phyloP scores from a whole-genome alignment of 30 jellyfish, hydroid and myxozoan genomes.

The Pseudorhiza aurosa region DNA sequence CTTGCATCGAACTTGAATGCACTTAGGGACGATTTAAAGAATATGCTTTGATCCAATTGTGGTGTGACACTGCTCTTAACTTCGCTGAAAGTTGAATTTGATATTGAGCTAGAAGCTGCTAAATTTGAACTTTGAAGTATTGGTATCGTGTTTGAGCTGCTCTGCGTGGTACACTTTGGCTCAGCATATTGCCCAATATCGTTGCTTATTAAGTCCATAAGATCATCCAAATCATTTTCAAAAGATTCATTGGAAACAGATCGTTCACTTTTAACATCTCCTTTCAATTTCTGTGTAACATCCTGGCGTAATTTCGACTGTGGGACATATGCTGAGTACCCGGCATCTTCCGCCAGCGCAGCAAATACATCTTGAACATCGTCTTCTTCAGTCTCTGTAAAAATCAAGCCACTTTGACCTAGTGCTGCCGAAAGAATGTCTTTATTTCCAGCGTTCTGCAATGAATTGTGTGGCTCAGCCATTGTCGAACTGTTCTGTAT shows the following conservation, averaged over 20 bases:
- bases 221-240: slow-evolving; percentile 55
- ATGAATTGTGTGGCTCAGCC: slow-evolving; percentile 63
- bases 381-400: slow-evolving; percentile 69
- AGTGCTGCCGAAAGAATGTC: slow-evolving; percentile 98
- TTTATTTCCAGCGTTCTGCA: slow-evolving; percentile 35
- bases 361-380: slow-evolving; percentile 70
- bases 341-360: slow-evolving; percentile 54
- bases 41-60: background rate
- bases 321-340: slow-evolving; percentile 35
- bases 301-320: background rate
- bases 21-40: background rate
- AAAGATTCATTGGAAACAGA: slow-evolving; percentile 2
- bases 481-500: slow-evolving; percentile 63
- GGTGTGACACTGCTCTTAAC: background rate
- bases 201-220: slow-evolving; percentile 47
- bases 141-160: background rate
- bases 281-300: background rate
- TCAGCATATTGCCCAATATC: slow-evolving; percentile 11
- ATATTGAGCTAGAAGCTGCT: background rate
- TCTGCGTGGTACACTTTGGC: background rate
- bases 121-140: background rate
- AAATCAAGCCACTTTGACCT: slow-evolving; percentile 94
- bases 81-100: background rate
- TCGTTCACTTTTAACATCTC: background rate
- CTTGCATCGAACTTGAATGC: background rate